Conservation (phyloP, 2,113 vertebrate genomes). For the Hyperopisus bebe region DNA sequence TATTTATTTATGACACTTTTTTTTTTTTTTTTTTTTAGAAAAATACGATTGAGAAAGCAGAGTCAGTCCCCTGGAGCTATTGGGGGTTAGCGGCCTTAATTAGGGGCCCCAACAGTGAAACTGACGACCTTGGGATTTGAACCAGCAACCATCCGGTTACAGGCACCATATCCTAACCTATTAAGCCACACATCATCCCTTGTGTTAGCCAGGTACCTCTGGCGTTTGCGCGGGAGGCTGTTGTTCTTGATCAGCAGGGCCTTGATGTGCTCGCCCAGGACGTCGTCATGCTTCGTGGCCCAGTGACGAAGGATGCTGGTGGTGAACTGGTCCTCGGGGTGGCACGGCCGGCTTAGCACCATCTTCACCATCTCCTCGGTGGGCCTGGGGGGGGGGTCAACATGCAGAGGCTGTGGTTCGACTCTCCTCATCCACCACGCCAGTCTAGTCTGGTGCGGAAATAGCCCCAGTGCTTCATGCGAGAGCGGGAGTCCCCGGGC, state of each 20-base stretch:
- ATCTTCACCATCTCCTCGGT: slow-evolving; percentile 98
- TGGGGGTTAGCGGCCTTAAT: not conserved
- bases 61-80: not conserved
- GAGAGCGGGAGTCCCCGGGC: not conserved
- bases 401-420: not conserved
- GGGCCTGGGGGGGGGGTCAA: slow-evolving; percentile 59
- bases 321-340: slow-evolving; percentile 89
- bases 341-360: slow-evolving; percentile 89
- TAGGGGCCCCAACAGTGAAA: not conserved
- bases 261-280: slow-evolving; percentile 86
- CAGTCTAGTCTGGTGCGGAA: not conserved
- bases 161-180: not conserved
- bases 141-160: not conserved
- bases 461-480: not conserved
- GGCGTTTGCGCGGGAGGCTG: slow-evolving; percentile 86
- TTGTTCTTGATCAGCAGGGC: slow-evolving; percentile 96
- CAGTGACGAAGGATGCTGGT: slow-evolving; percentile 93
- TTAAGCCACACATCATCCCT: not conserved
- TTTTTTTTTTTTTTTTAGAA: not conserved
- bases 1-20: not conserved
- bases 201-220: slow-evolving; percentile 61
- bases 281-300: slow-evolving; percentile 84
- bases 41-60: not conserved
- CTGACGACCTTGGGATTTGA: not conserved
- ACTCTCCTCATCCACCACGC: not conserved